Base-by-base conservation (phyloP, 2,113 vertebrate genomes). In the Bothrops jararaca region DNA sequence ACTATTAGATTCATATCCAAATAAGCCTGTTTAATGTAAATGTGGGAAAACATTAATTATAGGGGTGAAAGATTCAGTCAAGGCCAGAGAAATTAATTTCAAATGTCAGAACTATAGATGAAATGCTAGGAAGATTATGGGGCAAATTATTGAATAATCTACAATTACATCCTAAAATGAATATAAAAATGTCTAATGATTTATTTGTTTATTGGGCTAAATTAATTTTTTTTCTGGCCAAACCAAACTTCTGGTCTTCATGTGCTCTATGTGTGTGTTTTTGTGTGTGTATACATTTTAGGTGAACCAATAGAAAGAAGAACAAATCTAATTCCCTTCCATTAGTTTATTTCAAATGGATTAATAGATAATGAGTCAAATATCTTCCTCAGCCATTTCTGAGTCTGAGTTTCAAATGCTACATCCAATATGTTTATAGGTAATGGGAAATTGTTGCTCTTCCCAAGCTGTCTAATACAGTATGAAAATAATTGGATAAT, bases 381-480 rank as follows among this genome's bases (percentile, higher is more conserved):
- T 91, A 88, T 1, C 0, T 86, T 93, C 34, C 92, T 29, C 93
- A 92, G 93, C 4, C 4, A 90, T 50, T 20, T 74, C 13, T 54
- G 69, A 93, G 2, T 11, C 45, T 12, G 34, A 29, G 91, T 94
- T 95, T 92, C 60, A 48, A 88, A 96, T 94, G 29, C 24, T 42
- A 91, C 86, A 34, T 74, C 85, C 48, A 85, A 89, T 95, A 86
- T 94, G 86, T 91, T 96, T 96, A 92, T 93, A 74, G 88, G 56
- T 42, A 93, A 95, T 85, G 56, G 93, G 54, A 95, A 95, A 95
- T 89, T 93, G 95, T 95, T 94, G 94, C 91, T 94, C 87, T 20
- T 95, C 57, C 92, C 91, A 57, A 96, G 29, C 90, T 92, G 91
- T 89, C 95, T 94, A 94, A n/a, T n/a, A n/a, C 12, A 69, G 50